A percentile compares a stretch with the other conserved stretches of the same genome.
phyloP scores from a whole-genome alignment of 2,888 invertebrate genomes.

The Morpho deidamia region DNA sequence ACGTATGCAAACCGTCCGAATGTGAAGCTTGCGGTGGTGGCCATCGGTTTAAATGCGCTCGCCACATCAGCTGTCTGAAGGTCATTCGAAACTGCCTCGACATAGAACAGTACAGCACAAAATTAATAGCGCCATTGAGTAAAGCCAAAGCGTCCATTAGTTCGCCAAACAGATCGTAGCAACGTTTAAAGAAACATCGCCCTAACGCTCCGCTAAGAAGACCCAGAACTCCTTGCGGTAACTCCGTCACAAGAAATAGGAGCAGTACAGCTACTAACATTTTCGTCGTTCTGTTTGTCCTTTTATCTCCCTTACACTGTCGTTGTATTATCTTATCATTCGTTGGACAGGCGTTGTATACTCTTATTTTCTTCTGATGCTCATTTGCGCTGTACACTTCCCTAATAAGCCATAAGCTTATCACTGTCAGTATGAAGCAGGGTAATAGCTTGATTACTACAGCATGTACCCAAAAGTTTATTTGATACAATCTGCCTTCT shows the following conservation, averaged over 20 bases:
- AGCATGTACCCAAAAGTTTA: conserved; percentile 90
- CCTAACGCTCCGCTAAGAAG: conserved; percentile 68
- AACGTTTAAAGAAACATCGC: conserved; percentile 85
- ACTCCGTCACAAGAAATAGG: conserved; percentile 91
- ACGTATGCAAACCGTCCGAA: conserved; percentile 82
- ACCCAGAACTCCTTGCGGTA: conserved; percentile 87
- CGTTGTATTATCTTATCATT: conserved; percentile 56
- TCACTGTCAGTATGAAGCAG: conserved; percentile 86
- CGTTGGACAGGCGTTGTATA: conserved; percentile 63
- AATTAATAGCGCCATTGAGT: conserved; percentile 95
- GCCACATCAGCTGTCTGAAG: conserved; percentile 65
- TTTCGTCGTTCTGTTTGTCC: conserved; percentile 89
- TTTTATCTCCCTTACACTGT: conserved; percentile 60
- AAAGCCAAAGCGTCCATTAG: conserved; percentile 94
- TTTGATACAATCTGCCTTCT: conserved; percentile 79
- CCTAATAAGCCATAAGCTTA: conserved; percentile 84
- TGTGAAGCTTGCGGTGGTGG: conserved; percentile 73
- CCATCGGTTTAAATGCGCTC: conserved; percentile 65
- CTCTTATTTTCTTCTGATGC: conserved; percentile 80
- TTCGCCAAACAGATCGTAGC: conserved; percentile 90
- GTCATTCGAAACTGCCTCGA: conserved; percentile 91
- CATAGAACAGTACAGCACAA: conserved; percentile 96
- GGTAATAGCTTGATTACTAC: conserved; percentile 89
- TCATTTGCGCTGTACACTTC: conserved; percentile 84
- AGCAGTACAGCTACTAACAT: conserved; percentile 93